Conservation (phyloP, 2,113 vertebrate species). For the Anthoscopus minutus region DNA sequence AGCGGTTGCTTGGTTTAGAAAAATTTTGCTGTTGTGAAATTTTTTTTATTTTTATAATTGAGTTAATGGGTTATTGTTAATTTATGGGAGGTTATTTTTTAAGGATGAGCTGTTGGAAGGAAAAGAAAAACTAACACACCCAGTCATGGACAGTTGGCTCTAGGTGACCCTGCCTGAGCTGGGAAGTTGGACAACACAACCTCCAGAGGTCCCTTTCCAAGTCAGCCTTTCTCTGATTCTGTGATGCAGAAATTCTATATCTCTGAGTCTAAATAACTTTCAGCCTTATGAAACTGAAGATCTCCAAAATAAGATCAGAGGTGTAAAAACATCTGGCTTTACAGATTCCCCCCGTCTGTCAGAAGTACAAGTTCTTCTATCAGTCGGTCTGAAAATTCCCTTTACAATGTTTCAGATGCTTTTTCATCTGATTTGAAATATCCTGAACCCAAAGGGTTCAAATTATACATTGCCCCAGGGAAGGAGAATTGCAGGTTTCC, state of each 20-base stretch:
- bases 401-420: not conserved
- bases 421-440: not conserved
- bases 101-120: no score
- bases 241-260: not conserved
- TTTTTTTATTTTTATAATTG: no score
- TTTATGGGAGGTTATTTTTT: no score
- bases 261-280: not conserved
- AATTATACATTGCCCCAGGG: not conserved
- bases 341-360: not conserved
- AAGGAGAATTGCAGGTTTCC: not conserved
- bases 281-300: not conserved
- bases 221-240: not conserved
- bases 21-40: no score
- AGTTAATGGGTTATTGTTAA: no score
- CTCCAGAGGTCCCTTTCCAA: not conserved
- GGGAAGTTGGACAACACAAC: not conserved
- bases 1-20: no score
- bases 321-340: not conserved
- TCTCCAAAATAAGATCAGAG: not conserved
- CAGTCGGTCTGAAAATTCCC: not conserved
- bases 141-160: not conserved
- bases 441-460: not conserved
- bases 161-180: not conserved
- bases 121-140: no score
- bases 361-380: not conserved